A percentile compares a stretch with the other conserved stretches of the same genome.
These are phyloP conservation scores for Peromyscus aztecus DNA, from an alignment of 2,797 vertebrate species.

Conservation along the genomic window DNA sequence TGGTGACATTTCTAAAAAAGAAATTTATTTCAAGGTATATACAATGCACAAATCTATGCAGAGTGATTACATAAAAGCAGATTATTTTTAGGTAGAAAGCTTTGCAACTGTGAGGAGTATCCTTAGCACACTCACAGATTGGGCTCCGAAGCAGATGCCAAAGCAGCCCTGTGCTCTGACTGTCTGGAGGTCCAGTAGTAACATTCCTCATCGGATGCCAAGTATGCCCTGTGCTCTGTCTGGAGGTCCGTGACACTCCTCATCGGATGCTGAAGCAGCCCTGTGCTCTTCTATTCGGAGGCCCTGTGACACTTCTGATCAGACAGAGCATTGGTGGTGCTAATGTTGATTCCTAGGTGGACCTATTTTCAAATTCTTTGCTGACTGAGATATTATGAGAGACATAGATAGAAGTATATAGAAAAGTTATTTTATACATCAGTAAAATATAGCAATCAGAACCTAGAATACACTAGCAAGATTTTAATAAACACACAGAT, in stretches of 20 bases:
- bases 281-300: neutral
- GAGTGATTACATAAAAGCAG: constrained; percentile 68
- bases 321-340: neutral
- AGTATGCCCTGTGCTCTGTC: too few species aligned
- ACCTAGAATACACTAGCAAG: neutral
- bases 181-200: neutral
- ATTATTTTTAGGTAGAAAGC: constrained; percentile 73
- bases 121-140: constrained; percentile 22
- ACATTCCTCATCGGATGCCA: too few species aligned
- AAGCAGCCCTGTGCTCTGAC: too few species aligned
- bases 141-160: neutral
- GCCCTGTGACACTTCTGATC: neutral
- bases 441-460: constrained; percentile 18
- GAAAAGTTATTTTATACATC: neutral
- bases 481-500: neutral
- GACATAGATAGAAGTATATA: neutral
- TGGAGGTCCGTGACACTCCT: too few species aligned
- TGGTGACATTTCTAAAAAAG: constrained; percentile 1
- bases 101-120: constrained; percentile 48
- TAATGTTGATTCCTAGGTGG: neutral
- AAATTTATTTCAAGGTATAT: constrained; percentile 55
- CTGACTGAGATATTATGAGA: constrained; percentile 36
- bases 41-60: constrained; percentile 40
- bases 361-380: constrained; percentile 50
- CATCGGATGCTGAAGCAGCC: too few species aligned